Evolutionary conservation across 2,888 invertebrate species (phyloP).

Genomic region (Drosophila setosimentum): DNA sequence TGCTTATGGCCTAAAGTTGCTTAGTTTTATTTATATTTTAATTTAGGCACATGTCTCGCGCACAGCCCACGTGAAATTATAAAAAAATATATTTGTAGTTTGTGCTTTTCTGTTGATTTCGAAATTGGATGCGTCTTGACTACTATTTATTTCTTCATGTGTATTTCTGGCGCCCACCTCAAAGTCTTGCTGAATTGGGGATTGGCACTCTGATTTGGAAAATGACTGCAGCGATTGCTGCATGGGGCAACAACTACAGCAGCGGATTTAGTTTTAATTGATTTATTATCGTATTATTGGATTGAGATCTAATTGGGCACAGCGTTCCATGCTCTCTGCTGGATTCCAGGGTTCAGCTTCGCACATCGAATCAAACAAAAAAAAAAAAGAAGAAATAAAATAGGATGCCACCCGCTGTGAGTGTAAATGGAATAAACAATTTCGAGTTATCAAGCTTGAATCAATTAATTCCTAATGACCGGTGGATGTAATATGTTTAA

Average conservation of each 20-base stretch:
- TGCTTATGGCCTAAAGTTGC: slow-evolving; percentile 31
- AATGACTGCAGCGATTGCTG: slow-evolving; percentile 63
- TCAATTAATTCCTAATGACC: slow-evolving; percentile 49
- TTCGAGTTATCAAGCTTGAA: slow-evolving; percentile 20
- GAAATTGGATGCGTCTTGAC: slow-evolving; percentile 70
- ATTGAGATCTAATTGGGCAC: slow-evolving; percentile 61
- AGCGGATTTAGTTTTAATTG: slow-evolving; percentile 66
- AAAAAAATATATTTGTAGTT: slow-evolving; percentile 14
- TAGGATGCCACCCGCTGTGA: slow-evolving; percentile 39
- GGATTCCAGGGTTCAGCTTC: slow-evolving; percentile 31
- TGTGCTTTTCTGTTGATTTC: slow-evolving; percentile 43
- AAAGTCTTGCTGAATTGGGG: slow-evolving; percentile 24
- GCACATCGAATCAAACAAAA: slow-evolving; percentile 24
- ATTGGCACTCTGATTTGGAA: slow-evolving; percentile 52
- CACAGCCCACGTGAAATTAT: slow-evolving; percentile 53
- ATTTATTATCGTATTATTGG: slow-evolving; percentile 68
- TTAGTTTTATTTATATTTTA: slow-evolving; percentile 19
- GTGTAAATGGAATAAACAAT: slow-evolving; percentile 43
- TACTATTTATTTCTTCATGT: slow-evolving; percentile 26
- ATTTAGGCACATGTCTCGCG: slow-evolving; percentile 37
- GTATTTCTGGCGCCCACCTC: slow-evolving; percentile 61
- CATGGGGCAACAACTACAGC: slow-evolving; percentile 19
- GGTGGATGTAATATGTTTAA: slow-evolving; percentile 9
- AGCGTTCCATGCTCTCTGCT: slow-evolving; percentile 16
- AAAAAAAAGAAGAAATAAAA: neutral